Percentiles rank a stretch among this genome's conserved stretches.
These are phyloP conservation scores for Hyperoodon ampullatus DNA, from an alignment of 2,113 vertebrate genomes.

Conservation along the genomic window DNA sequence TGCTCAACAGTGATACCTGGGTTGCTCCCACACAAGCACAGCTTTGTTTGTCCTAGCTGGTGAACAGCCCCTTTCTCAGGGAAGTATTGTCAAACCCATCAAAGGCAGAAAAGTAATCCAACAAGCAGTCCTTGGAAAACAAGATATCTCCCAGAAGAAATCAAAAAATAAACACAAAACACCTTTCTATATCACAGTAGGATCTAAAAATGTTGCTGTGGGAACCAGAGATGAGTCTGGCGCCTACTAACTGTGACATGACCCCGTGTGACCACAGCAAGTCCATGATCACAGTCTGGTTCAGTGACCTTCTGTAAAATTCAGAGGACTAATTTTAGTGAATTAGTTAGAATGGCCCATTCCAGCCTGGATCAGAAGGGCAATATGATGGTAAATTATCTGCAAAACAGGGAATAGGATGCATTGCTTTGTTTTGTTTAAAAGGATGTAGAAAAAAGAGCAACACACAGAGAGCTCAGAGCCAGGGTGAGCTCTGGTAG, in stretches of 20 bases:
- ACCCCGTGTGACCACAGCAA: not conserved
- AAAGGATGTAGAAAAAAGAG: not conserved
- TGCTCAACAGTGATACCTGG: constrained; percentile 52
- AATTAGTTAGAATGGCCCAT: not conserved
- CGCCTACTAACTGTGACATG: not conserved
- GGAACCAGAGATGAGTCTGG: not conserved
- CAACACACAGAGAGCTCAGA: not conserved
- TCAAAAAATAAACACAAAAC: not conserved
- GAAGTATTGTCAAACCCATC: constrained; percentile 33
- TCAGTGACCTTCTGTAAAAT: not conserved
- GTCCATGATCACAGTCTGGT: not conserved
- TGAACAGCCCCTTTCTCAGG: constrained; percentile 51
- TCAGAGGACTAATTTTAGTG: not conserved
- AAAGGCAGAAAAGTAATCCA: constrained; percentile 52
- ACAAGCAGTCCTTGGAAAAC: constrained; percentile 44
- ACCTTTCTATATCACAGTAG: not conserved
- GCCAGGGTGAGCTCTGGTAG: not conserved
- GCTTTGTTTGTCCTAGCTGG: constrained; percentile 45
- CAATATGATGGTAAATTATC: not conserved
- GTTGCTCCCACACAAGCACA: constrained; percentile 50
- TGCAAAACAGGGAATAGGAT: not conserved
- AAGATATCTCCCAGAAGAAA: not conserved
- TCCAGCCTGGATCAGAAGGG: not conserved
- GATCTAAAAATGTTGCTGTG: not conserved
- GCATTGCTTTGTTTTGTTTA: not conserved